Evolutionary conservation across 1,140 invertebrate species (phyloP).

Genomic region (Araneus ventricosus): DNA sequence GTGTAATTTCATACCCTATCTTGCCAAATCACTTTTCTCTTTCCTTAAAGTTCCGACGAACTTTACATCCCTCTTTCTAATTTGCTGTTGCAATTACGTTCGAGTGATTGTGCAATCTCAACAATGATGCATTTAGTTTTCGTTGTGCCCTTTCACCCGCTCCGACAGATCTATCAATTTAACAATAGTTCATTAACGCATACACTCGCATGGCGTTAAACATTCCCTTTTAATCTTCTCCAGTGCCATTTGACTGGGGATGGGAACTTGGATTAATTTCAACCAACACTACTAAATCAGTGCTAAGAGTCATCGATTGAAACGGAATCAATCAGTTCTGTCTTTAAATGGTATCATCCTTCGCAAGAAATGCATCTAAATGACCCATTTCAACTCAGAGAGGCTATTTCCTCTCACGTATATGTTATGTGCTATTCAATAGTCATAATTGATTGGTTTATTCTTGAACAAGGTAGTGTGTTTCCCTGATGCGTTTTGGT

Average conservation of each 20-base stretch:
- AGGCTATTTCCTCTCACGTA: no score
- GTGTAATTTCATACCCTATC: not conserved
- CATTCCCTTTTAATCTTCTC: not conserved
- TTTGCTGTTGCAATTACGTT: conserved; percentile 3
- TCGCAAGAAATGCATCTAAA: not conserved
- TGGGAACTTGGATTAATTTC: conserved; percentile 5
- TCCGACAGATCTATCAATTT: not conserved
- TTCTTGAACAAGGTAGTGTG: no score
- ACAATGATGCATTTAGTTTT: not conserved
- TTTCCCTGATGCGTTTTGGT: no score
- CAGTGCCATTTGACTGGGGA: not conserved
- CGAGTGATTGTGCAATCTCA: not conserved
- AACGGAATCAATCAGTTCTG: not conserved
- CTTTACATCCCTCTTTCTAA: not conserved
- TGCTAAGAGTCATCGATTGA: not conserved
- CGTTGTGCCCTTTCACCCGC: not conserved
- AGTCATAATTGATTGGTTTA: no score
- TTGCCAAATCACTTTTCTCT: not conserved
- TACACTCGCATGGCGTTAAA: not conserved
- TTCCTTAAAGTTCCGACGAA: not conserved
- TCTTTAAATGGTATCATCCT: not conserved
- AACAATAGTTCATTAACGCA: not conserved
- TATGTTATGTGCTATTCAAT: no score
- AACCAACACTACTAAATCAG: not conserved
- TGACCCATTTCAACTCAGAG: not conserved